Evolutionary conservation across 2,888 invertebrate genomes (phyloP), one percentile per base, ranked within the genome.

Genomic region (Drosophila limbata): DNA sequence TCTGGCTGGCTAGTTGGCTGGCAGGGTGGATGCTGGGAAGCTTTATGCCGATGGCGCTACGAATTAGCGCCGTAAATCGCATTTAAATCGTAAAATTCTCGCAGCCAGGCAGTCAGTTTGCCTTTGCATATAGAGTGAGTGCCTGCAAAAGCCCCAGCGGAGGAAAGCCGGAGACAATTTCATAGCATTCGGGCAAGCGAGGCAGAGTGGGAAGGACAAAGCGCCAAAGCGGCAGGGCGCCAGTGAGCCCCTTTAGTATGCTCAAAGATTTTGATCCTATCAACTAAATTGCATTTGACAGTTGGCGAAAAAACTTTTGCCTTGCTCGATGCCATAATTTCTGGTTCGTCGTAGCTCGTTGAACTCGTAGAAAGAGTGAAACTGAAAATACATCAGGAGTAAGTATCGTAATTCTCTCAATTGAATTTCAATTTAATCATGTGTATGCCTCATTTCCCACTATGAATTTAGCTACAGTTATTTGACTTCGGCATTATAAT

Each of bases 221-320:
- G 35, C 45, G 57, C n/a, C 37, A 52, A 48, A 10, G 40, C 53
- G 47, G 39, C 35, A 21, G 33, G 39, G 15, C 52, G 28, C 56
- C 60, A 47, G 48, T 10, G 33, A 48, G 53, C 55, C 57, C 61
- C 62, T 69, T 70, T 69, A 57, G 70, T 63, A 48, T 64, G 70
- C 76, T 70, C 74, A 83, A 85, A 85, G 88, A 88, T 84, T 90
- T 85, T 91, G 91, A 91, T 91, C 90, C 91, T 91, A 91, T 91
- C 90, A 91, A 90, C 80, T 90, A 91, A 91, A 91, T 91, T 91
- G 91, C 91, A 91, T 91, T 91, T 89, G 88, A 90, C 90, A 91
- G 90, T 91, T 91, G 86, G 77, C 70, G 76, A 78, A 85, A 86
- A 84, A 81, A 87, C 83, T 88, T 73, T 85, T 86, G 62, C 80